Percentiles rank a stretch among this genome's conserved stretches.
phyloP scores from a whole-genome alignment of 2,888 invertebrate genomes.

The Rhaphigaster nebulosa region DNA sequence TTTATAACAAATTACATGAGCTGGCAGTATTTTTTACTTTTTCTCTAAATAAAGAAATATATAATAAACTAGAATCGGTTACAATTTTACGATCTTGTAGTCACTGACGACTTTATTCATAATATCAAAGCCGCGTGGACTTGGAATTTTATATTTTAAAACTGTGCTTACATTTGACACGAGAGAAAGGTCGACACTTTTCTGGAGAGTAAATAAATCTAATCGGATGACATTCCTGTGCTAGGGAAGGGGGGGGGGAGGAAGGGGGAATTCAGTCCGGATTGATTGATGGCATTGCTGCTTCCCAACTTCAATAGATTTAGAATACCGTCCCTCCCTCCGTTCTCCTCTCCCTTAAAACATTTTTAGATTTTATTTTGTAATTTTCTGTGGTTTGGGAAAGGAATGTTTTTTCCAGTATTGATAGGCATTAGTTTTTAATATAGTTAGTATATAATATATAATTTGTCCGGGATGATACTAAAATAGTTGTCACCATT shows the following conservation, averaged over 20 bases:
- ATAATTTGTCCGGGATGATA: no score
- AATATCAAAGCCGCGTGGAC: background rate
- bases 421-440: no score
- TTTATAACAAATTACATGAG: no score
- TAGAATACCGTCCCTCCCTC: background rate
- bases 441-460: no score
- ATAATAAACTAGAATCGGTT: no score
- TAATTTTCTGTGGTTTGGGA: background rate
- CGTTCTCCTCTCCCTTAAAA: background rate
- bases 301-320: slow-evolving; percentile 38
- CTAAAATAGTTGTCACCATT: no score
- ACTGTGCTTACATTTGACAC: background rate
- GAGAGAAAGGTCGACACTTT: background rate
- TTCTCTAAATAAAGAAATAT: no score
- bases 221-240: slow-evolving; percentile 37
- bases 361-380: background rate
- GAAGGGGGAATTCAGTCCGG: background rate
- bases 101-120: background rate
- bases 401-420: background rate
- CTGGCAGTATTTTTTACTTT: no score
- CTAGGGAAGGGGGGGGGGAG: background rate
- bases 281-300: slow-evolving; percentile 2
- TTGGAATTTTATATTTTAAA: background rate
- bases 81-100: no score
- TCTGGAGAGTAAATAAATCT: slow-evolving; percentile 41